A percentile compares a stretch with the other conserved stretches of the same genome.
phyloP scores from a whole-genome alignment of 1,140 invertebrate genomes.

The Eumeta japonica region DNA sequence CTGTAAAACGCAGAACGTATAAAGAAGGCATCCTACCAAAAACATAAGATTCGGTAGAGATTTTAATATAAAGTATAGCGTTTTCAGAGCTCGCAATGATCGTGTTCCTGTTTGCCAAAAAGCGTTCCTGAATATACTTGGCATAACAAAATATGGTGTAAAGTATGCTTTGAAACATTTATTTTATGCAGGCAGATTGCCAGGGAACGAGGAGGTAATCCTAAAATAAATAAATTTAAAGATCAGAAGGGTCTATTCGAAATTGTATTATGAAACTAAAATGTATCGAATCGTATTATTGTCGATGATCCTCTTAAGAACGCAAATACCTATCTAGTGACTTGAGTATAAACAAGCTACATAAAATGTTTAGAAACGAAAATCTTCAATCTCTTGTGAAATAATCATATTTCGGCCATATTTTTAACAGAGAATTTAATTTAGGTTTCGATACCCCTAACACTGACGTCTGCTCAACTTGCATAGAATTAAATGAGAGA shows the following conservation, averaged over 20 bases:
- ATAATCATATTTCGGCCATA: slow-evolving; percentile 8
- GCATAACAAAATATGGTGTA: slow-evolving; percentile 15
- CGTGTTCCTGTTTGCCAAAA: slow-evolving; percentile 14
- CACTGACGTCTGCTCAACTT: slow-evolving; percentile 4
- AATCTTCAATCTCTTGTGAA: slow-evolving; percentile 7
- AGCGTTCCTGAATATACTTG: slow-evolving; percentile 14
- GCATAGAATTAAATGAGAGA: slow-evolving; percentile 9
- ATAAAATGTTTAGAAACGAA: slow-evolving; percentile 12
- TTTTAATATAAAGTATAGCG: slow-evolving; percentile 12
- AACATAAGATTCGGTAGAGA: slow-evolving; percentile 11
- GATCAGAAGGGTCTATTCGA: slow-evolving; percentile 13
- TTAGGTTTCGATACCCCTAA: slow-evolving; percentile 4
- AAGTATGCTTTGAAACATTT: too few relatives aligned
- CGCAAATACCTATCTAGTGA: slow-evolving; percentile 13
- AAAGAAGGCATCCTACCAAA: slow-evolving; percentile 12
- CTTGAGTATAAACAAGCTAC: slow-evolving; percentile 16
- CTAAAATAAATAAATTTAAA: slow-evolving; percentile 16
- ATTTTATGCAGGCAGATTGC: slow-evolving; percentile 12
- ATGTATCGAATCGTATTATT: slow-evolving; percentile 17
- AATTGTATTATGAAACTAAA: slow-evolving; percentile 14
- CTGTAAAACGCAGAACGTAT: slow-evolving; percentile 11
- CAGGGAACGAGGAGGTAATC: slow-evolving; percentile 11
- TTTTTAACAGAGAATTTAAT: slow-evolving; percentile 13
- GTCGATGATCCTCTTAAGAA: slow-evolving; percentile 12
- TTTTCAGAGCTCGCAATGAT: slow-evolving; percentile 14